phyloP scores from a whole-genome alignment of 2,113 vertebrate species.

The Lonchura striata region DNA sequence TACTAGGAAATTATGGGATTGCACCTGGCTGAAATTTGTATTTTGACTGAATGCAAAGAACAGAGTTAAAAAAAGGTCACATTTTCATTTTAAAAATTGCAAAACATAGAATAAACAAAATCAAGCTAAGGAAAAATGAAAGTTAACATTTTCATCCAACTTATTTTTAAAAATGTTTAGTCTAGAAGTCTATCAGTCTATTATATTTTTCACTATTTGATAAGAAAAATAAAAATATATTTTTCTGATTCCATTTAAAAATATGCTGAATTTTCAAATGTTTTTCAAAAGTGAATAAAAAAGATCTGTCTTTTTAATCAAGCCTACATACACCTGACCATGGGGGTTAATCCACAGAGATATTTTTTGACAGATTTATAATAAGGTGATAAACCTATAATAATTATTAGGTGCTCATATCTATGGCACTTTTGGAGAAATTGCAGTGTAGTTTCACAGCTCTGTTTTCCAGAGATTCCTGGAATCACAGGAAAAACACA shows the following conservation, averaged over 20 bases:
- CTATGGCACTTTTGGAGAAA: not conserved
- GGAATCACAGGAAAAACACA: not conserved
- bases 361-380: not conserved
- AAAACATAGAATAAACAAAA: not conserved
- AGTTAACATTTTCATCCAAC: not conserved
- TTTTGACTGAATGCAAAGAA: not conserved
- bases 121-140: not conserved
- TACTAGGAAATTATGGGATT: not conserved
- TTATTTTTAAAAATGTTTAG: not conserved
- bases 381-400: not conserved
- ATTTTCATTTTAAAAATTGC: not conserved
- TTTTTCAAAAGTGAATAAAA: not conserved
- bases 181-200: not conserved
- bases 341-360: not conserved
- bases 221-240: not conserved
- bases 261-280: not conserved
- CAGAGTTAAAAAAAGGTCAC: rapidly evolving
- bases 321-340: not conserved
- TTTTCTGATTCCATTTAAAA: not conserved
- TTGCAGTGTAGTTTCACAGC: not conserved
- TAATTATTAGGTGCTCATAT: not conserved
- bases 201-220: not conserved
- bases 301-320: not conserved
- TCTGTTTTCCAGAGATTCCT: not conserved
- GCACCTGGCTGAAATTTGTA: not conserved